phyloP scores from a whole-genome alignment of 2,888 invertebrate species.

The Drosophila fungiperda region DNA sequence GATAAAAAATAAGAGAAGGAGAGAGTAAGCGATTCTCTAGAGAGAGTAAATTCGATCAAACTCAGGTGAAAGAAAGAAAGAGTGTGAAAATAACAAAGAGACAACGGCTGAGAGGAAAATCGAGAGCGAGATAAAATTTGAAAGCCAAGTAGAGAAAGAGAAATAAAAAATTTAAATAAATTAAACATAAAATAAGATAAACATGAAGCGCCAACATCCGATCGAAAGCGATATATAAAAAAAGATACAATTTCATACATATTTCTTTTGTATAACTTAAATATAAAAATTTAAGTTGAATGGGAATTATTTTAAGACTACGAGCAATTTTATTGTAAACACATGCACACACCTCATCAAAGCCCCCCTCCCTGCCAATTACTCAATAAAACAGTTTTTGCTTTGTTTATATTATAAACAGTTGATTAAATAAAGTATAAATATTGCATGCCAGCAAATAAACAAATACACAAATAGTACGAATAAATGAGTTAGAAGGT shows the following conservation, averaged over 20 bases:
- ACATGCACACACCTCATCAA: neutral
- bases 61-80: neutral
- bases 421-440: slow-evolving; percentile 38
- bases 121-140: neutral
- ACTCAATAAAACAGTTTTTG: slow-evolving; percentile 25
- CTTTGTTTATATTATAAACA: slow-evolving; percentile 37
- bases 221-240: neutral
- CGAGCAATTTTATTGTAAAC: slow-evolving; percentile 10
- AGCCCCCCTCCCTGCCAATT: neutral
- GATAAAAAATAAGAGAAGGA: neutral
- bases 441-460: slow-evolving; percentile 49
- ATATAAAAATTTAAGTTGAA: neutral
- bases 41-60: neutral
- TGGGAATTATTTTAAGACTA: neutral
- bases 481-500: neutral
- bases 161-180: neutral
- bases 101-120: neutral
- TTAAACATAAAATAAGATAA: neutral
- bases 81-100: neutral
- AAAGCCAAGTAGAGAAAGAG: neutral
- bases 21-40: neutral
- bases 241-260: neutral
- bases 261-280: neutral
- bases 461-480: slow-evolving; percentile 22
- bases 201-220: neutral